These are phyloP conservation scores for Andrena haemorrhoa DNA, from an alignment of 2,888 invertebrate species.

Conservation along the genomic window DNA sequence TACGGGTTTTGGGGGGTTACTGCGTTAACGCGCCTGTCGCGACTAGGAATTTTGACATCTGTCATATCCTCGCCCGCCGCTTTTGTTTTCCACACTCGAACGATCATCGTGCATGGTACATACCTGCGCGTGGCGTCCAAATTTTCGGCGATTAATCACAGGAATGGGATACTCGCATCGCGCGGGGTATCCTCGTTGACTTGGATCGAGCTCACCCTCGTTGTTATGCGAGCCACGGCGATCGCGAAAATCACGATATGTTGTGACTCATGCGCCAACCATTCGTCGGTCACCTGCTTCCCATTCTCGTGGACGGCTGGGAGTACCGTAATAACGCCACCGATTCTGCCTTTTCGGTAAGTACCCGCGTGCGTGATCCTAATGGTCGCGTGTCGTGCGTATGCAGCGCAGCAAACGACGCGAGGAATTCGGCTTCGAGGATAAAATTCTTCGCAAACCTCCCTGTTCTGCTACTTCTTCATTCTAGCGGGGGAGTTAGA, in stretches of 20 bases:
- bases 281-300: conserved; percentile 53
- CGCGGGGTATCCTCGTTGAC: no score
- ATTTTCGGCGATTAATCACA: no score
- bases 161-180: no score
- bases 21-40: not conserved
- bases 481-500: no score
- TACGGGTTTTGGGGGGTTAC: conserved; percentile 11
- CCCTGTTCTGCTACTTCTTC: no score
- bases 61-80: conserved; percentile 7
- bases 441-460: no score
- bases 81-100: conserved; percentile 37
- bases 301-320: conserved; percentile 25
- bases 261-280: conserved; percentile 53
- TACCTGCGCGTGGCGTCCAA: no score
- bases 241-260: conserved; percentile 42
- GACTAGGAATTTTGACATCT: conserved; percentile 60
- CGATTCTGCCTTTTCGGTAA: conserved; percentile 33
- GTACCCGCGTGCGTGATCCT: conserved; percentile 25
- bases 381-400: not conserved
- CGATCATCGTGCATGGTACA: not conserved
- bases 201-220: not conserved
- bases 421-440: no score
- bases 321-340: conserved; percentile 47
- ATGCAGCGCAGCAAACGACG: not conserved
- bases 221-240: conserved; percentile 36